Evolutionary conservation across 2,797 vertebrate species (phyloP), one percentile per base, ranked within the genome.

Genomic region (Schizopygopsis pylzovi): DNA sequence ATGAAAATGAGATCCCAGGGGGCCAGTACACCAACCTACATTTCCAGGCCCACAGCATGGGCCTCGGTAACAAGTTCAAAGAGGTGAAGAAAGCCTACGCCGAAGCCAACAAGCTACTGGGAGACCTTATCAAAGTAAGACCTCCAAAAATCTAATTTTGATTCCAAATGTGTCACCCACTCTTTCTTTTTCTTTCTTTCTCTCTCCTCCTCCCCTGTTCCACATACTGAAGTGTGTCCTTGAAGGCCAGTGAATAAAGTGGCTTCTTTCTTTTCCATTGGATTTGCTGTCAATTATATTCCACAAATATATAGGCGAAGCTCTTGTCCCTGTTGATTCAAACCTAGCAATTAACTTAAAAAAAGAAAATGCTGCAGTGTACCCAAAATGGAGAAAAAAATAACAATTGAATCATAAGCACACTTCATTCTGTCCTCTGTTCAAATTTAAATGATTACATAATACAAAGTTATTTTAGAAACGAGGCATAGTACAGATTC

Each of bases 11-110:
- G 95, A 99, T 99, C 90, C 98, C 98, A 0, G 98, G 98, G 0
- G 98, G 98, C n/a, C 98, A 99, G 90, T 99, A 99, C 93, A 99
- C 98, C 92, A 99, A 99, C 96, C 96, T 99, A 25, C 98, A 99
- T 94, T 96, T 96, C 92, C 95, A 96, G 96, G 98, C 98, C 72
- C 97, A 99, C 93, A 98, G 97, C 91, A 99, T 99, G 98, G 98
- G 98, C 41, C 96, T 99, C 8, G 98, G 98, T 12, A 95, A 98
- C 92, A 98, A 98, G 94, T 99, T 99, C 93, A 99, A 99, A 92
- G 95, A 97, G 91, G 97, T 99, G 90, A 99, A 99, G 93, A 99
- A 97, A 89, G 97, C 98, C 85, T 99, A 98, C 0, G 25, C 94
- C 0, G 97, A 98, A 91, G 98, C 97, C 92, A 99, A 99, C 96